A percentile compares a stretch with the other conserved stretches of the same genome.
Conservation (phyloP, 2,113 vertebrate genomes). For the Argyrosomus japonicus region DNA sequence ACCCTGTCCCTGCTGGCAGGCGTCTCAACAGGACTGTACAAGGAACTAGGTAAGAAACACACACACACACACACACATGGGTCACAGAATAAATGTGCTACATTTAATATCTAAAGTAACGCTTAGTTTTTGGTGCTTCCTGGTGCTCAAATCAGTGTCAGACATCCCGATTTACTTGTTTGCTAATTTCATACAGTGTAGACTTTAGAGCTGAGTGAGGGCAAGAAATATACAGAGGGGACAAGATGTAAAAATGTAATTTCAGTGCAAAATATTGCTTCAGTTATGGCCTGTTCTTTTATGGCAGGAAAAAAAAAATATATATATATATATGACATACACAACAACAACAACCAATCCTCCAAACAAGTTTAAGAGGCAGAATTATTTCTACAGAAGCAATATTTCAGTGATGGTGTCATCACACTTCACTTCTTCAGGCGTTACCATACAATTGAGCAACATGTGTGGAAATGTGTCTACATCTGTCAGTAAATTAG, state of each 20-base stretch:
- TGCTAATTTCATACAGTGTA: not conserved
- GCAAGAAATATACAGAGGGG: not conserved
- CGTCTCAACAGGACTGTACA: slow-evolving; percentile 96
- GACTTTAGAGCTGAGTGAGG: not conserved
- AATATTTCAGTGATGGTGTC: not conserved
- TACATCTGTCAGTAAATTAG: slow-evolving; percentile 7
- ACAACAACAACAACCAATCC: not conserved
- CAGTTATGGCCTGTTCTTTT: too few relatives aligned
- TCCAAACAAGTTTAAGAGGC: not conserved
- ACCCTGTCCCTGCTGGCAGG: slow-evolving; percentile 96
- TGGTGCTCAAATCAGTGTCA: not conserved
- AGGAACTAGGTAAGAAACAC: slow-evolving; percentile 87
- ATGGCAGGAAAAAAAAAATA: too few relatives aligned
- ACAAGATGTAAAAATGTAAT: not conserved
- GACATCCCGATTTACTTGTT: not conserved
- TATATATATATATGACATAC: too few relatives aligned
- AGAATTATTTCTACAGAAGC: not conserved
- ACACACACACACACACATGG: not conserved
- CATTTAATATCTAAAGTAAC: not conserved
- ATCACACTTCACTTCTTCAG: slow-evolving; percentile 2
- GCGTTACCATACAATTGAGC: slow-evolving; percentile 9
- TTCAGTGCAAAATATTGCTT: not conserved
- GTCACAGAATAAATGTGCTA: not conserved
- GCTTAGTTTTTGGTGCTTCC: not conserved
- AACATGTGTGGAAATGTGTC: slow-evolving; percentile 23